phyloP scores from a whole-genome alignment of 2,888 invertebrate species.

The Parnassius glacialis region DNA sequence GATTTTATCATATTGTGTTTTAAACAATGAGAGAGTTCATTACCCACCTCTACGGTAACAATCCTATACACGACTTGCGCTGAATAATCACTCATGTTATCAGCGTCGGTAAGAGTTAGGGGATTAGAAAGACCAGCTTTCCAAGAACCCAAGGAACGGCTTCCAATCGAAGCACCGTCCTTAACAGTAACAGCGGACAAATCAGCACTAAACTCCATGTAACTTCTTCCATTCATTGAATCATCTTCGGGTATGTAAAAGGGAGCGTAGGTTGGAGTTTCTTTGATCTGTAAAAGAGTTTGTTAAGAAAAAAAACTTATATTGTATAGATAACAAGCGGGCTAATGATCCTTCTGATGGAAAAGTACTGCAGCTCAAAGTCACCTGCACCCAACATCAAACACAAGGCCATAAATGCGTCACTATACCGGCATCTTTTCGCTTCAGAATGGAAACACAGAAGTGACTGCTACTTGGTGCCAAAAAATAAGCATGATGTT shows the following conservation, averaged over 20 bases:
- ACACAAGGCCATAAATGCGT: no score
- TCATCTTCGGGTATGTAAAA: conserved; percentile 83
- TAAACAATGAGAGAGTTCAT: conserved; percentile 58
- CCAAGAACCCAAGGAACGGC: conserved; percentile 88
- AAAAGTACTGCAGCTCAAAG: no score
- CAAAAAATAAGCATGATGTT: no score
- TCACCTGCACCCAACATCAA: no score
- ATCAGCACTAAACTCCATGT: conserved; percentile 88
- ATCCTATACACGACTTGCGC: conserved; percentile 93
- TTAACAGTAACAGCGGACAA: conserved; percentile 86
- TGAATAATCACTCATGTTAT: conserved; percentile 86
- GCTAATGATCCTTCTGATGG: no score
- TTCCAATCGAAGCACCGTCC: conserved; percentile 87
- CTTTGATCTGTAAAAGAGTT: conserved; percentile 71
- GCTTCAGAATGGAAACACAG: no score
- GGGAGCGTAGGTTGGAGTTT: conserved; percentile 86
- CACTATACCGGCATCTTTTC: no score
- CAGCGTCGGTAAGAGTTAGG: conserved; percentile 83
- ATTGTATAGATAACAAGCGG: no score
- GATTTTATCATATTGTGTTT: conserved; percentile 57
- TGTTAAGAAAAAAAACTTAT: no score
- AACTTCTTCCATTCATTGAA: conserved; percentile 85
- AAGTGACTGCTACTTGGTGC: no score
- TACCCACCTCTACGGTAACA: conserved; percentile 89
- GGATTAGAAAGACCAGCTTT: conserved; percentile 86